Conservation (phyloP, 2,888 invertebrate genomes). For the Diarsia brunnea region DNA sequence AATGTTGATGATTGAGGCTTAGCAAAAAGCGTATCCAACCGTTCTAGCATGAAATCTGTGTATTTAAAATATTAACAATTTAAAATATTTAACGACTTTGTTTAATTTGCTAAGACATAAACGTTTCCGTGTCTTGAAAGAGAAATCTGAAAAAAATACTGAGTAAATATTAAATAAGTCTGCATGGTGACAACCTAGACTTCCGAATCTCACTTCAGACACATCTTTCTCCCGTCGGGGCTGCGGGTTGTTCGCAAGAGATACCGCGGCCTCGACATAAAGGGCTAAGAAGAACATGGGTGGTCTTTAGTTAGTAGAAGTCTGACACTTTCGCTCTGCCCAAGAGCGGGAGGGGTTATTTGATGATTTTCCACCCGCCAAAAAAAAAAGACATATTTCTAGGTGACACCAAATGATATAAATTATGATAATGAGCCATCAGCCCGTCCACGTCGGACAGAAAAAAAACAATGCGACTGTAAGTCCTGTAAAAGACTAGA, state of each 20-base stretch:
- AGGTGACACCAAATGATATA: not conserved
- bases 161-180: not conserved
- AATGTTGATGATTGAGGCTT: not conserved
- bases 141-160: not conserved
- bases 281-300: no score
- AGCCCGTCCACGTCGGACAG: not conserved
- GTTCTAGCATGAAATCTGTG: slow-evolving; percentile 11
- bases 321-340: no score
- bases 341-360: no score
- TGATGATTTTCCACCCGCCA: no score
- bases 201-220: not conserved
- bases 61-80: no score
- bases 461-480: not conserved
- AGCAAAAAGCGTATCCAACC: slow-evolving; percentile 26
- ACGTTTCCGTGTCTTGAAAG: not conserved
- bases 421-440: not conserved
- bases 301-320: no score
- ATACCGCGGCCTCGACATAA: no score
- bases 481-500: slow-evolving; percentile 2
- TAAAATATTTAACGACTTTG: not conserved
- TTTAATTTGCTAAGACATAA: not conserved
- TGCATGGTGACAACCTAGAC: not conserved
- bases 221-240: no score
- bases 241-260: no score
- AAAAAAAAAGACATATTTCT: no score